Percentiles rank a stretch among this genome's conserved stretches.
Evolutionary conservation across 1,140 invertebrate species (phyloP).

Genomic region (Drosophila trapezifrons): DNA sequence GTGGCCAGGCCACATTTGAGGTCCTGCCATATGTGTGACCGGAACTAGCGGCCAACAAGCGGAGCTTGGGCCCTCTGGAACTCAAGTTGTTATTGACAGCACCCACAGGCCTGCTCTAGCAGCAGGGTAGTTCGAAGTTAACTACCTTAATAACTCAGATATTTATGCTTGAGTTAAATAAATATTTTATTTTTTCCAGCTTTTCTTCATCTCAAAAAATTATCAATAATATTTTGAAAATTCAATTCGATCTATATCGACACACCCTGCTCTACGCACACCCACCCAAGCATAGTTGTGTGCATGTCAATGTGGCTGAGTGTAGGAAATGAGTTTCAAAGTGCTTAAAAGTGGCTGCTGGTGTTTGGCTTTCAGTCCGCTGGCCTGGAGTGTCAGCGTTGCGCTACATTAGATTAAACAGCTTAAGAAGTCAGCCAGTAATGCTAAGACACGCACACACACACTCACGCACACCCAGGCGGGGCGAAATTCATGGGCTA

Average conservation of each 20-base stretch:
- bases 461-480: constrained; percentile 7
- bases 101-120: not conserved
- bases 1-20: constrained; percentile 38
- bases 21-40: constrained; percentile 48
- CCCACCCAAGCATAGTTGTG: constrained; percentile 28
- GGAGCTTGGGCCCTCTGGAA: constrained; percentile 25
- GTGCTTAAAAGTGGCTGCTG: constrained; percentile 75
- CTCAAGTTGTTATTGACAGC: constrained; percentile 58
- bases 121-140: constrained; percentile 2
- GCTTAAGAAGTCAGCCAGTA: constrained; percentile 71
- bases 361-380: constrained; percentile 54
- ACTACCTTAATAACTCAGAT: too few relatives aligned
- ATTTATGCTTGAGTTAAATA: too few relatives aligned
- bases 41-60: constrained; percentile 45
- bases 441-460: constrained; percentile 37
- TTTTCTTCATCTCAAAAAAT: too few relatives aligned
- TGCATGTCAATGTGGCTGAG: constrained; percentile 72
- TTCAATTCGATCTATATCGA: not conserved
- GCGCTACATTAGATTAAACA: constrained; percentile 76
- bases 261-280: constrained; percentile 2
- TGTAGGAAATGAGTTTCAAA: constrained; percentile 79
- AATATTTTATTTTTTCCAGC: too few relatives aligned
- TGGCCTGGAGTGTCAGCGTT: constrained; percentile 54
- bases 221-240: not conserved
- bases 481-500: constrained; percentile 55